These are phyloP conservation scores for Pangasius sanitwongsei DNA, from an alignment of 2,797 vertebrate genomes.

Conservation along the genomic window DNA sequence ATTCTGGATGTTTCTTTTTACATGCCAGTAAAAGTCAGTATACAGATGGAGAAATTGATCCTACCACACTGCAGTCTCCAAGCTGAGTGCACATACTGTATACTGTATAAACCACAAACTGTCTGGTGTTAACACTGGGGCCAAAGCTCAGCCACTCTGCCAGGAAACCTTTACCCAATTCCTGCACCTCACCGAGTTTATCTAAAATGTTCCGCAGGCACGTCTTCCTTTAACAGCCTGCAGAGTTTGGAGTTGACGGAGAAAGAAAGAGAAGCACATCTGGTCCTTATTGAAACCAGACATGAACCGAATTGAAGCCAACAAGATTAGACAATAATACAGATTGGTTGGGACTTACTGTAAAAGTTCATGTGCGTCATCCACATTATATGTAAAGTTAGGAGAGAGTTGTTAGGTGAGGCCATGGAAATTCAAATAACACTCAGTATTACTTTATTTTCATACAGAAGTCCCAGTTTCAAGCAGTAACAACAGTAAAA, in stretches of 20 bases:
- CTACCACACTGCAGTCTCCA: not conserved
- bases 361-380: slow-evolving; percentile 35
- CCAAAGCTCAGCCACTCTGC: slow-evolving; percentile 36
- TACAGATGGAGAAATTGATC: slow-evolving; percentile 9
- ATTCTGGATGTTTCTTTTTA: slow-evolving; percentile 1
- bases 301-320: slow-evolving; percentile 34
- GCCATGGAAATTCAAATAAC: slow-evolving; percentile 12
- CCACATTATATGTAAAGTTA: slow-evolving; percentile 1
- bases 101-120: slow-evolving; percentile 41
- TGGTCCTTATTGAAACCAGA: slow-evolving; percentile 56
- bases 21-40: slow-evolving; percentile 13
- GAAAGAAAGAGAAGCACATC: slow-evolving; percentile 45
- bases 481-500: not conserved
- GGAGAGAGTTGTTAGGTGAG: slow-evolving; percentile 7
- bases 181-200: slow-evolving; percentile 46
- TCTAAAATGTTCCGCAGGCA: slow-evolving; percentile 42
- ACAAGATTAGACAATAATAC: slow-evolving; percentile 44
- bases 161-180: slow-evolving; percentile 55
- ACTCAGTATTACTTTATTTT: not conserved
- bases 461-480: not conserved
- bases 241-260: slow-evolving; percentile 19
- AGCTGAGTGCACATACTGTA: slow-evolving; percentile 34
- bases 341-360: slow-evolving; percentile 31
- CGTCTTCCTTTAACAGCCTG: slow-evolving; percentile 36
- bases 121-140: slow-evolving; percentile 32